Base-by-base conservation (phyloP, 2,888 invertebrate genomes). In the Argyresthia albistria region DNA sequence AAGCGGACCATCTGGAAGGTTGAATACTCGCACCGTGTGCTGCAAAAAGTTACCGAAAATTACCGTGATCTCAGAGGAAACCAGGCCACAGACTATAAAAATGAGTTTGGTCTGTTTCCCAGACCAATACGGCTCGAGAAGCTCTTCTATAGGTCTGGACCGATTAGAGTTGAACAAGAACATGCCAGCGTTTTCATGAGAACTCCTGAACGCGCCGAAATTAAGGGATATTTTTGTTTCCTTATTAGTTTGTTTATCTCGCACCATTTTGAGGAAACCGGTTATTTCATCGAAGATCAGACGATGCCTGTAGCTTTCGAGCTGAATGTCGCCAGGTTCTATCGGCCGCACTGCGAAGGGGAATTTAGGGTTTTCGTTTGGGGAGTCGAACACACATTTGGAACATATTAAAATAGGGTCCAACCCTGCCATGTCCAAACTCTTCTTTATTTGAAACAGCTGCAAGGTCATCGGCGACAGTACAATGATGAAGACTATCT, bases 91-190 rank as follows among this genome's bases (percentile, higher is more conserved):
- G 12, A 94, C 90, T 52, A 97, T 95, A 43, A 96, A 91, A 12
- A 96, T 90, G 15, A 66, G 58, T 60, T 91, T 91, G 55, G 64
- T 54, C 56, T 68, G 70, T 1, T 53, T 84, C 57, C 92, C 92
- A 6, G 90, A 89, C 58, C 90, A 89, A 65, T 93, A 95, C 45
- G 91, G 92, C 55, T 90, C 90, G 46, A 95, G 77, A 25, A 95
- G 91, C 69, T 96, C 94, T 60, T 92, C 90, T 65, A 97, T 91
- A 35, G 93, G 93, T 56, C 95, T 96, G 4, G 92, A 89, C 12
- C 93, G 89, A 64, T 95, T 93, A 0, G 95, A 96, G 80, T 97
- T 96, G 70, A 99, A 98, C 14, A 99, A 89, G 75, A 98, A 99
- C 11, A 98, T 97, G 0, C 99, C 99, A 11, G 97, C 96, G 73